Conservation (phyloP, 2,797 vertebrate genomes). For the Otus scops region DNA sequence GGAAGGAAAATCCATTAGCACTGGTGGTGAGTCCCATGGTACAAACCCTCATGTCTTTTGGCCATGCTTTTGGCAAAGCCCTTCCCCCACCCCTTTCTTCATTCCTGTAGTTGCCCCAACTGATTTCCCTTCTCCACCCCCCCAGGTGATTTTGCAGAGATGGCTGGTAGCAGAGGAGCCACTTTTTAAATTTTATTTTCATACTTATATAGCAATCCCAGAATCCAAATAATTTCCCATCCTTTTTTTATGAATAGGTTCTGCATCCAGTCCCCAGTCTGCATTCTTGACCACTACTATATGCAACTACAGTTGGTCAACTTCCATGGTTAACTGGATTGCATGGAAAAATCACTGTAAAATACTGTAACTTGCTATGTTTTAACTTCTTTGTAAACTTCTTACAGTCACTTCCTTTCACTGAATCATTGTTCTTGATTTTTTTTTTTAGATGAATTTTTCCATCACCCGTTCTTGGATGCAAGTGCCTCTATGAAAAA, state of each 20-base stretch:
- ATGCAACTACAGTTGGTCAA: neutral
- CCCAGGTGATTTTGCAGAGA: neutral
- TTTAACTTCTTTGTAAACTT: neutral
- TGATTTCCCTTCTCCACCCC: neutral
- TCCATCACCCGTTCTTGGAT: slow-evolving; percentile 92
- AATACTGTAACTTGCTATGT: neutral
- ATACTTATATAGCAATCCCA: neutral
- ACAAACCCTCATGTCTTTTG: neutral
- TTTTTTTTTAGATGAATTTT: slow-evolving; percentile 87
- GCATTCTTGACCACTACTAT: neutral
- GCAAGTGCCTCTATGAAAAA: slow-evolving; percentile 85
- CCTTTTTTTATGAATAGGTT: neutral
- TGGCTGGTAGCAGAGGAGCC: neutral
- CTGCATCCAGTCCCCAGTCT: neutral
- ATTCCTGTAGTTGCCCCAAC: neutral
- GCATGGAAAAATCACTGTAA: neutral
- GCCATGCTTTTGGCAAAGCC: neutral
- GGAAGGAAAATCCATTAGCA: neutral
- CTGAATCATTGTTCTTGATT: neutral
- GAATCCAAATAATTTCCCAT: neutral
- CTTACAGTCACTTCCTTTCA: neutral
- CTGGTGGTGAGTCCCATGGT: neutral
- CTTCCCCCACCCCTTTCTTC: neutral
- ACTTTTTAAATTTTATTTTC: neutral
- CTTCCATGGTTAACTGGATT: neutral